Conservation (phyloP, 2,113 vertebrate species). For the Ariopsis seemanni region DNA sequence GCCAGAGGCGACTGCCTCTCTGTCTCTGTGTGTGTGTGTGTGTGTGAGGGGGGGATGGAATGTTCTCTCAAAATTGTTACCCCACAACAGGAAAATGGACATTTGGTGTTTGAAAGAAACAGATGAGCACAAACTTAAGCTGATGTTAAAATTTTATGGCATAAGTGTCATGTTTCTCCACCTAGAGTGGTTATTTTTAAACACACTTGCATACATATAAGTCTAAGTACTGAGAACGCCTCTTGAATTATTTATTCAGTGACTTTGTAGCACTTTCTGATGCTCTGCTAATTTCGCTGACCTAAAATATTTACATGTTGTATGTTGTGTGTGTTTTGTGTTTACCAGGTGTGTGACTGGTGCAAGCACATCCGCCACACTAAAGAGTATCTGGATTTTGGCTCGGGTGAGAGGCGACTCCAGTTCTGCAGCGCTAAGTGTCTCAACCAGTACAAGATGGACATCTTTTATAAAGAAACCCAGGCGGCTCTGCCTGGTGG, state of each 20-base stretch:
- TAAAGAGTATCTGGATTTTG: constrained; percentile 99
- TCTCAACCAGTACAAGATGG: constrained; percentile 99
- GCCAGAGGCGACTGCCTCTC: constrained; percentile 44
- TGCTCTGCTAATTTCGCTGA: neutral
- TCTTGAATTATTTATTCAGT: constrained; percentile 4
- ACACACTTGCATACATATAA: neutral
- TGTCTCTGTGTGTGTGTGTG: constrained; percentile 37
- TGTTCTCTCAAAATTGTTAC: constrained; percentile 5
- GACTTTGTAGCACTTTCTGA: neutral
- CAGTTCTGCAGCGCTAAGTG: constrained; percentile 99
- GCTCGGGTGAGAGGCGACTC: constrained; percentile 95
- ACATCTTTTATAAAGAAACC: constrained; percentile 99
- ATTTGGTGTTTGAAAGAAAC: constrained; percentile 50
- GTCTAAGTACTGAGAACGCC: neutral
- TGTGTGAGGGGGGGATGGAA: neutral
- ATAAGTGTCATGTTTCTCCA: constrained; percentile 11
- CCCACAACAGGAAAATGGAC: constrained; percentile 50
- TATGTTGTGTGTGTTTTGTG: constrained; percentile 47
- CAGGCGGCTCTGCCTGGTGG: constrained; percentile 96
- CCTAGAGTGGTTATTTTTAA: neutral
- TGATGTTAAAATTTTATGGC: constrained; percentile 28
- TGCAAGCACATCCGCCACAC: constrained; percentile 99
- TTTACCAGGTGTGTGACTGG: constrained; percentile 98
- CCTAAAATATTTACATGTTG: constrained; percentile 10
- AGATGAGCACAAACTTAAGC: neutral